These are phyloP conservation scores for Channa maculata DNA, from an alignment of 2,113 vertebrate genomes.

Conservation along the genomic window DNA sequence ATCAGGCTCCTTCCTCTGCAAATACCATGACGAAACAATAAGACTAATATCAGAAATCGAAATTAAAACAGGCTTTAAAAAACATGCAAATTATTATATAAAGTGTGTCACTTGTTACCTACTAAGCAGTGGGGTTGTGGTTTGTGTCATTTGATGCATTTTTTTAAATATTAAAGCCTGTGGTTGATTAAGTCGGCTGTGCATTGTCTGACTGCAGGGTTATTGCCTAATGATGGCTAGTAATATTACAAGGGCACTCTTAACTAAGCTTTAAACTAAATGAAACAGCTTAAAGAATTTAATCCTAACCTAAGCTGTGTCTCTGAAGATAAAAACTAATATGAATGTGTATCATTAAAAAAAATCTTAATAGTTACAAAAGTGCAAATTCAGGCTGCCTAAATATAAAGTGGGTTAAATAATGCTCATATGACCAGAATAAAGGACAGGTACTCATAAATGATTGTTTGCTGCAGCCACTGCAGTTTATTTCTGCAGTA, in stretches of 20 bases:
- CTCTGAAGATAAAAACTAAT: background rate
- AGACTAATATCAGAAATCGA: background rate
- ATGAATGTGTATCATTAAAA: background rate
- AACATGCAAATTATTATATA: conserved; percentile 5
- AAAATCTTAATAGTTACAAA: background rate
- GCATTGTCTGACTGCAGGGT: no score
- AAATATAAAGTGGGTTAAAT: conserved; percentile 3
- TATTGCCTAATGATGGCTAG: no score
- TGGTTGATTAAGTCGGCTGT: conserved; percentile 20
- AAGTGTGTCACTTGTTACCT: conserved; percentile 13
- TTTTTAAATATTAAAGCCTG: conserved; percentile 11
- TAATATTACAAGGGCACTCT: no score
- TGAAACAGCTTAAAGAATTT: no score
- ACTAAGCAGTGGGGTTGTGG: no score
- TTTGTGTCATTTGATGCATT: conserved; percentile 3
- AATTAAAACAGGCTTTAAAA: conserved; percentile 18
- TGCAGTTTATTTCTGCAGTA: conserved; percentile 29
- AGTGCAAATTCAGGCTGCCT: background rate
- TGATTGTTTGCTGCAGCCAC: conserved; percentile 40
- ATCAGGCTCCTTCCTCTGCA: background rate
- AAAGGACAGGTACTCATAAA: conserved; percentile 21
- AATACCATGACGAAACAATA: background rate
- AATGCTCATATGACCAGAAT: background rate
- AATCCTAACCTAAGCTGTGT: background rate
- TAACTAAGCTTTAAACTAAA: no score